Percentiles rank a stretch among this genome's conserved stretches.
Conservation (phyloP, 1,140 invertebrate species). For the Lineus longissimus region DNA sequence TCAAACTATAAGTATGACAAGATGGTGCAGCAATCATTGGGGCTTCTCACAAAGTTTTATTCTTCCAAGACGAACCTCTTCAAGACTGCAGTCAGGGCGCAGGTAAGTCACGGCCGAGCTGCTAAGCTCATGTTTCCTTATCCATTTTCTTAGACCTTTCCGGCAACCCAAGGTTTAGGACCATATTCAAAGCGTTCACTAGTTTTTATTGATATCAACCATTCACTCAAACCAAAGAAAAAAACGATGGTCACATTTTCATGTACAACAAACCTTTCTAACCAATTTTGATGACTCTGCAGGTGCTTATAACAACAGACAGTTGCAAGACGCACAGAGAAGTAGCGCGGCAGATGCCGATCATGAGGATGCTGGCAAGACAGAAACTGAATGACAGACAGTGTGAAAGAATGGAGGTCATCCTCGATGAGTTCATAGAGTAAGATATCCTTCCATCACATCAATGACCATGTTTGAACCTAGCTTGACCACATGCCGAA, state of each 20-base stretch:
- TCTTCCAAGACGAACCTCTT: conserved; percentile 50
- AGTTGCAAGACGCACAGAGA: conserved; percentile 43
- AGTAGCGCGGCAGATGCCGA: conserved; percentile 41
- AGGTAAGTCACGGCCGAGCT: no score
- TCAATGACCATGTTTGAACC: no score
- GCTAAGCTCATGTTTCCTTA: no score
- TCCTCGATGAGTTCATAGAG: conserved; percentile 47
- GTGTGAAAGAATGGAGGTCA: conserved; percentile 42
- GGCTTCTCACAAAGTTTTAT: conserved; percentile 48
- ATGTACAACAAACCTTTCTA: no score
- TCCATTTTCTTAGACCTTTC: neutral
- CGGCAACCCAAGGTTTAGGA: no score
- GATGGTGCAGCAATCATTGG: conserved; percentile 45
- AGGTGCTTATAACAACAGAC: conserved; percentile 45
- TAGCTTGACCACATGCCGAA: no score
- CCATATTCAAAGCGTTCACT: no score
- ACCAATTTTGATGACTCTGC: neutral
- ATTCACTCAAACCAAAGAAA: no score
- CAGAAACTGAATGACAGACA: conserved; percentile 50
- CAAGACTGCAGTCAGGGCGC: conserved; percentile 41
- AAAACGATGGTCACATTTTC: no score
- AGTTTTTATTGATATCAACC: no score
- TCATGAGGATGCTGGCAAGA: conserved; percentile 38
- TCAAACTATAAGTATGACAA: conserved; percentile 49
- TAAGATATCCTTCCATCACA: conserved; percentile 23